Percentiles rank a stretch among this genome's conserved stretches.
phyloP scores from a whole-genome alignment of 2,888 invertebrate genomes.

The Stegophylla sp. region DNA sequence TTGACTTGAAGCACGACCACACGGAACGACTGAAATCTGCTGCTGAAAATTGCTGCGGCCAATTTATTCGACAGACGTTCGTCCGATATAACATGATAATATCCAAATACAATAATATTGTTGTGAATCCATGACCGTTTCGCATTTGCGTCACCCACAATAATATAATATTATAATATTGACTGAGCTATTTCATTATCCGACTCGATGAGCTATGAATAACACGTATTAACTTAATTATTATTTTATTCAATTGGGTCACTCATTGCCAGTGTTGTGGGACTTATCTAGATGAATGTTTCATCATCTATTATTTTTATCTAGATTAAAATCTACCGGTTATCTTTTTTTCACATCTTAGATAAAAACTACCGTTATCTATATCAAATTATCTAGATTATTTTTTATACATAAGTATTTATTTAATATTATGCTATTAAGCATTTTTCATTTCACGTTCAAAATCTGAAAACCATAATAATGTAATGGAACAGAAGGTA shows the following conservation, averaged over 20 bases:
- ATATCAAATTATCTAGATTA: too few relatives aligned
- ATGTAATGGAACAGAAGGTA: too few relatives aligned
- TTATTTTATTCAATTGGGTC: not conserved
- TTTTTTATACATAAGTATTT: too few relatives aligned
- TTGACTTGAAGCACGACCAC: not conserved
- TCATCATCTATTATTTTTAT: too few relatives aligned
- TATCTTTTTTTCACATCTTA: too few relatives aligned
- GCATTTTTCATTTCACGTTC: too few relatives aligned
- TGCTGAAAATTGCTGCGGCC: not conserved
- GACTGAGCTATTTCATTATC: not conserved
- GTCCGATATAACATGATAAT: not conserved
- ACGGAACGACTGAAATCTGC: not conserved
- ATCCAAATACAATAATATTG: too few relatives aligned
- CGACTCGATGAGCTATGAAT: not conserved
- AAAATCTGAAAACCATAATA: too few relatives aligned
- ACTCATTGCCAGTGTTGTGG: not conserved
- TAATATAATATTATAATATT: not conserved
- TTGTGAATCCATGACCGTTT: not conserved
- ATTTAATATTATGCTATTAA: too few relatives aligned
- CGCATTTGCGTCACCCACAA: not conserved
- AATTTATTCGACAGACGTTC: not conserved
- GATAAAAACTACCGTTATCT: too few relatives aligned
- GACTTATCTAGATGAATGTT: too few relatives aligned
- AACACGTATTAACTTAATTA: slow-evolving; percentile 3
- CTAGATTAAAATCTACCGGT: too few relatives aligned